Conservation (phyloP, 2,888 invertebrate genomes). For the Andrena fulva region DNA sequence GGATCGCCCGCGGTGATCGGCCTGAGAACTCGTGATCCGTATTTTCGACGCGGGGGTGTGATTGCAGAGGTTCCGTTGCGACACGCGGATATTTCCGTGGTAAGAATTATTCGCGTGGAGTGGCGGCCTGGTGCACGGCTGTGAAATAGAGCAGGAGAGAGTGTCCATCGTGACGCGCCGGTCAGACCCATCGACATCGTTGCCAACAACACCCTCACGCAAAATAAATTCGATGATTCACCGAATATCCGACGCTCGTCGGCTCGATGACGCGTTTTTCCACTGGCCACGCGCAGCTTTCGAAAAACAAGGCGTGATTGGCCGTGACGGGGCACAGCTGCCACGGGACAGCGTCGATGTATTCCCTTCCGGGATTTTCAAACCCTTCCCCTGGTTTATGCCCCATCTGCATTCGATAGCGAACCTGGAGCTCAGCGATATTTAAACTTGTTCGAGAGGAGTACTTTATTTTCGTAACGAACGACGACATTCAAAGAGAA, state of each 20-base stretch:
- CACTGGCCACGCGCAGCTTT: background rate
- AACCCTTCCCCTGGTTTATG: background rate
- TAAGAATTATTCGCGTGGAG: background rate
- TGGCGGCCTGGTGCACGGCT: background rate
- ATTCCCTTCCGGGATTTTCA: background rate
- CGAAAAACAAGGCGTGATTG: background rate
- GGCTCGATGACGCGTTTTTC: slow-evolving; percentile 25
- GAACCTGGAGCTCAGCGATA: background rate
- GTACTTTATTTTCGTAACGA: no score
- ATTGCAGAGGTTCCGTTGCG: slow-evolving; percentile 35
- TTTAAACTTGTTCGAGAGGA: background rate
- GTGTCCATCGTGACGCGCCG: slow-evolving; percentile 23
- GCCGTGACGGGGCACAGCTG: background rate
- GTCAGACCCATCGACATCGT: slow-evolving; percentile 27
- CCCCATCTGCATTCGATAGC: background rate
- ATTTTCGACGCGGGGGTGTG: slow-evolving; percentile 21
- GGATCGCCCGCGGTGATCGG: background rate
- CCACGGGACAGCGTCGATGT: background rate
- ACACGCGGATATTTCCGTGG: slow-evolving; percentile 45
- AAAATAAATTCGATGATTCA: slow-evolving; percentile 57
- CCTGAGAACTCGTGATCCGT: slow-evolving; percentile 27
- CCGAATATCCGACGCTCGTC: slow-evolving; percentile 1
- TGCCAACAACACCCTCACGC: slow-evolving; percentile 42
- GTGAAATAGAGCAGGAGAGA: slow-evolving; percentile 21
- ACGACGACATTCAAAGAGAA: no score